Conservation (phyloP, 2,888 invertebrate species). For the Dendrolimus pini region DNA sequence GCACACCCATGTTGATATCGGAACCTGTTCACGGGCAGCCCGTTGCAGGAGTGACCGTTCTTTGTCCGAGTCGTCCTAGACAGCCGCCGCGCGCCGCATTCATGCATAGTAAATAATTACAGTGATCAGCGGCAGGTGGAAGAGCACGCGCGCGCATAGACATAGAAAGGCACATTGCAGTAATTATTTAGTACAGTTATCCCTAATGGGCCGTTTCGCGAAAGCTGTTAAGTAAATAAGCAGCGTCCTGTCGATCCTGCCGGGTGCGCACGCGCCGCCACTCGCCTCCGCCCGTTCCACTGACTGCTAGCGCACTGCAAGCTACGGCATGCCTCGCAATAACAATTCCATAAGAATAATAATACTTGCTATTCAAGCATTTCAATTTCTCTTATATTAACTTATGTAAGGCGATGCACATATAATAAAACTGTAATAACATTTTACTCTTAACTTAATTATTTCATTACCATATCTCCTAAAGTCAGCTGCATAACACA, state of each 20-base stretch:
- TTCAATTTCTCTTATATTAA: not conserved
- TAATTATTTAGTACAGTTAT: conserved; percentile 76
- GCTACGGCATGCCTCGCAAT: conserved; percentile 35
- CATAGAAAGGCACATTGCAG: conserved; percentile 76
- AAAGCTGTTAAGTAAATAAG: conserved; percentile 75
- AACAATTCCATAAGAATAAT: conserved; percentile 41
- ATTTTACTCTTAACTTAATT: no score
- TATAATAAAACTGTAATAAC: not conserved
- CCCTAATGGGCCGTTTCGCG: conserved; percentile 73
- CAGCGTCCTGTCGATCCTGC: conserved; percentile 61
- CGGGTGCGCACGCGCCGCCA: conserved; percentile 42
- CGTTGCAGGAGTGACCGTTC: conserved; percentile 58
- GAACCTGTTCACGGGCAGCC: conserved; percentile 54
- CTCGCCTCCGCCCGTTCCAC: not conserved
- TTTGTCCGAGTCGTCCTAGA: conserved; percentile 71
- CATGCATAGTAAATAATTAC: conserved; percentile 77
- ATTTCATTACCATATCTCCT: no score
- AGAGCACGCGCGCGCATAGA: conserved; percentile 70
- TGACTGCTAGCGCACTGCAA: no score
- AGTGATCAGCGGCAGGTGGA: conserved; percentile 72
- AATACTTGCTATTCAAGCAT: conserved; percentile 25
- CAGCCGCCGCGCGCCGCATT: conserved; percentile 61
- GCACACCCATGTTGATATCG: conserved; percentile 60
- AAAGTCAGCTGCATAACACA: no score
- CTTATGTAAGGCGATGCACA: not conserved